These are phyloP conservation scores for Leucania comma DNA, from an alignment of 2,888 invertebrate species.

Conservation along the genomic window DNA sequence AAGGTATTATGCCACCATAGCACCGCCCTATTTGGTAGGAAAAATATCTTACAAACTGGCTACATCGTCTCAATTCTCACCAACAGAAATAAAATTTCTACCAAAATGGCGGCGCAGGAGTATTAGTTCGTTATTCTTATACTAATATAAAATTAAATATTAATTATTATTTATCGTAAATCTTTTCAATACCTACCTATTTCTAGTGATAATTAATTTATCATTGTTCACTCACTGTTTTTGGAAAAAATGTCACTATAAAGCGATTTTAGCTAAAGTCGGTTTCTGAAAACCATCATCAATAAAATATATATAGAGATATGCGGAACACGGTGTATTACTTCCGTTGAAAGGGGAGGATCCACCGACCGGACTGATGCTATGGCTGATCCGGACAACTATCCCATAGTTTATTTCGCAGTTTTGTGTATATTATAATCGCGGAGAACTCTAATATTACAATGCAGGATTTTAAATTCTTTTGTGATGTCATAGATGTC, in stretches of 20 bases:
- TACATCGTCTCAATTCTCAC: slow-evolving; percentile 38
- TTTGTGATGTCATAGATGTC: too few relatives aligned
- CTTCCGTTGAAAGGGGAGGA: too few relatives aligned
- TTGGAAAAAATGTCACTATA: slow-evolving; percentile 43
- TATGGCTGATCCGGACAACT: too few relatives aligned
- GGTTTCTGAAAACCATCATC: not conserved
- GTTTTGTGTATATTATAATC: too few relatives aligned
- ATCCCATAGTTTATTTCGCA: too few relatives aligned
- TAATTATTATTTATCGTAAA: slow-evolving; percentile 61
- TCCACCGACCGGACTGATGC: too few relatives aligned
- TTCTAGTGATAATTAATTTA: slow-evolving; percentile 53
- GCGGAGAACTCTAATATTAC: too few relatives aligned
- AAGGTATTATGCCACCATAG: slow-evolving; percentile 63
- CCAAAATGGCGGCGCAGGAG: slow-evolving; percentile 53
- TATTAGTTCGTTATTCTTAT: slow-evolving; percentile 63
- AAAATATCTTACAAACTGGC: slow-evolving; percentile 33
- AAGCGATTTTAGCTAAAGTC: not conserved
- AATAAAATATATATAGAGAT: not conserved
- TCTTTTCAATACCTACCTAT: slow-evolving; percentile 52
- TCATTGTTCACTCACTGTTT: slow-evolving; percentile 33
- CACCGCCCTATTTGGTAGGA: slow-evolving; percentile 58
- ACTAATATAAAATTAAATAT: slow-evolving; percentile 58
- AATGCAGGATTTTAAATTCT: too few relatives aligned
- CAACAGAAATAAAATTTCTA: slow-evolving; percentile 52
- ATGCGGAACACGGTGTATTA: too few relatives aligned